A percentile compares a stretch with the other conserved stretches of the same genome.
phyloP scores from a whole-genome alignment of 1,140 invertebrate species.

The Trichomalopsis sarcophagae region DNA sequence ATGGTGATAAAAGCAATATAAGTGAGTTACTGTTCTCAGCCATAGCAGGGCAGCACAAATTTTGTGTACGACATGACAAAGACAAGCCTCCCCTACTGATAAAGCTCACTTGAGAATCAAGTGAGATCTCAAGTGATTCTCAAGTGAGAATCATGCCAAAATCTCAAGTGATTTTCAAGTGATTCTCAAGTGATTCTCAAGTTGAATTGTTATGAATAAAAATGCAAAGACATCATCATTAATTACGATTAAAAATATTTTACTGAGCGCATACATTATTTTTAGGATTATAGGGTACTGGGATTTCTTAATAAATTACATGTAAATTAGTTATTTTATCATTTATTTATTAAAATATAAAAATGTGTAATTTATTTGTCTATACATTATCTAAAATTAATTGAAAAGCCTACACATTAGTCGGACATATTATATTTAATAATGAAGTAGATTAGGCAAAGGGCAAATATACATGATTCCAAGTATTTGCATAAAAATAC shows the following conservation, averaged over 20 bases:
- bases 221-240: background rate
- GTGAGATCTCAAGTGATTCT: conserved; percentile 5
- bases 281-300: no score
- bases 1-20: no score
- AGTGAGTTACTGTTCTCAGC: no score
- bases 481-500: background rate
- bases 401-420: no score
- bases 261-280: no score
- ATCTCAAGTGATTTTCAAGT: background rate
- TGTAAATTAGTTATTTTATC: no score
- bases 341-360: no score
- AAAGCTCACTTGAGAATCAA: background rate
- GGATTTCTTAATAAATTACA: no score
- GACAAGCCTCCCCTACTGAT: background rate
- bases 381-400: no score
- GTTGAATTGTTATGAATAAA: background rate
- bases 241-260: background rate
- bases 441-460: conserved; percentile 23
- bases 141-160: background rate
- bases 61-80: no score
- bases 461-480: background rate
- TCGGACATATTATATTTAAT: background rate
- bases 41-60: no score
- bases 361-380: background rate
- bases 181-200: no score